phyloP scores from a whole-genome alignment of 1,140 invertebrate species.

The Hylaeus volcanicus region DNA sequence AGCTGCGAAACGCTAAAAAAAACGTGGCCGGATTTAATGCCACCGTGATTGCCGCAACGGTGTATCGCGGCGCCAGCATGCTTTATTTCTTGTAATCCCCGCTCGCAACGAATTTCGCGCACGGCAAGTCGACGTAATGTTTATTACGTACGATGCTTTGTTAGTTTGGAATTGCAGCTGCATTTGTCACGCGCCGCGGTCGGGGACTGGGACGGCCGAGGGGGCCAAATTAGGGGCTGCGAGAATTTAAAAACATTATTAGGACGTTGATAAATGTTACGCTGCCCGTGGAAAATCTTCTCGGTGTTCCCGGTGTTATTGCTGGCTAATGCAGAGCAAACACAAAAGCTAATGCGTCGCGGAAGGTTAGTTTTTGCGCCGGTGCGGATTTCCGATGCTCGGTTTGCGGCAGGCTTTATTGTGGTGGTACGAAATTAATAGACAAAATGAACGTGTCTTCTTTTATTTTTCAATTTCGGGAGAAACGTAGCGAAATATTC shows the following conservation, averaged over 20 bases:
- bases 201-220: background rate
- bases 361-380: background rate
- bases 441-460: no score
- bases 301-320: background rate
- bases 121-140: constrained; percentile 25
- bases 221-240: constrained; percentile 10
- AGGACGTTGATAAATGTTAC: constrained; percentile 24
- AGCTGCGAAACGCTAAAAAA: constrained; percentile 13
- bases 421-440: no score
- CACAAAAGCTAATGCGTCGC: background rate
- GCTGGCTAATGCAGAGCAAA: background rate
- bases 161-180: background rate
- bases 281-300: background rate
- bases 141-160: constrained; percentile 33
- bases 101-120: constrained; percentile 17
- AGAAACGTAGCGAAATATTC: no score
- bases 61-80: constrained; percentile 33
- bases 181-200: constrained; percentile 8
- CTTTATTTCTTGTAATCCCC: constrained; percentile 37
- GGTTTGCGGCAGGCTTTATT: no score
- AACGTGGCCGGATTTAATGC: constrained; percentile 33
- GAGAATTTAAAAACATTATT: constrained; percentile 36
- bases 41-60: constrained; percentile 3
- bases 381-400: no score
- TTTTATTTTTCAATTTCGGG: no score